Evolutionary conservation across 2,888 invertebrate species (phyloP), one percentile per base, ranked within the genome.

Genomic region (Pheosia gnoma): DNA sequence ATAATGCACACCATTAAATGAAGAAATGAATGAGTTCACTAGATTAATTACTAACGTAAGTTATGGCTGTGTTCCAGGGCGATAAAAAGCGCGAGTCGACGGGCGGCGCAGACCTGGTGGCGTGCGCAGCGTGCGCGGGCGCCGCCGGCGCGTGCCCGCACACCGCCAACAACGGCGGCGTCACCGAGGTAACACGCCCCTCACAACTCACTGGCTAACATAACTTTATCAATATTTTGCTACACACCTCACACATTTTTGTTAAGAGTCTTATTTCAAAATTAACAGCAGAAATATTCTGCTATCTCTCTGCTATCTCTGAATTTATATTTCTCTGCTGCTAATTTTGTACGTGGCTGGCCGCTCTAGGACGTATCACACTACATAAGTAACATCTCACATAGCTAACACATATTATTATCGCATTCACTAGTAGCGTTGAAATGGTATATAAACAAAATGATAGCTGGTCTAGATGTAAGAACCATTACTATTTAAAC

Each of bases 131-230:
- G 74, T 98, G 98, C 87, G 93, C 95, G 3, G 94, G 94, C 1
- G 95, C 96, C 59, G 96, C 96, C 57, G 97, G 96, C 82, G 96
- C 96, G 43, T 97, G 98, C 86, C 97, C 97, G 62, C 98, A 98
- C 89, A 96, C 97, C 62, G 95, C 97, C 63, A 97, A 97, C 86
- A 98, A 98, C 85, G 97, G 97, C 82, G 97, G 97, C 83, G 97
- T 97, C 63, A 94, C 97, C 72, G 97, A 97, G 96, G 97, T 97
- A 95, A 94, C 65, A 63, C 53, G 60, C 59, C 62, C 49, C 58
- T 49, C 57, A 60, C 59, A 47, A 58, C 55, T 54, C 41, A 45
- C 39, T 13, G 10, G 67, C 71, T 69, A 71, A 66, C 72, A 70
- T 71, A 72, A 68, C n/a, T 11, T 74, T 71, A 67, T 55, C 55